A percentile compares a stretch with the other conserved stretches of the same genome.
Evolutionary conservation across 1,140 invertebrate genomes (phyloP).

Genomic region (Himalopsyche phryganea): DNA sequence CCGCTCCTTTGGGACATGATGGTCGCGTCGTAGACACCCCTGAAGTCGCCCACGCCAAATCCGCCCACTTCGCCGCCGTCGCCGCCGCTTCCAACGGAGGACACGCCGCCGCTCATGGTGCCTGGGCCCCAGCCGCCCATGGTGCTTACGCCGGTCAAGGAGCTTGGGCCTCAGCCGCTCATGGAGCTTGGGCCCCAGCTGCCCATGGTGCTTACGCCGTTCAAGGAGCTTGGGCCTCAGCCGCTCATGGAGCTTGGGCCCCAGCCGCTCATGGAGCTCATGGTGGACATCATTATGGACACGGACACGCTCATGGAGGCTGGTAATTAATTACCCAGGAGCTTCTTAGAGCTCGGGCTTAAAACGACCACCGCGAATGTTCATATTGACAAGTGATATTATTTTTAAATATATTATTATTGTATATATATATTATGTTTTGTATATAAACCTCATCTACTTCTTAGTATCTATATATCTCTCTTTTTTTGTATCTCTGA

Average conservation of each 20-base stretch:
- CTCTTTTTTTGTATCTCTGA: too few species aligned
- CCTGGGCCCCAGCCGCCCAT: background rate
- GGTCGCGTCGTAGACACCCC: constrained; percentile 46
- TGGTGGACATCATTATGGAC: background rate
- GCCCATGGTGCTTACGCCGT: constrained; percentile 23
- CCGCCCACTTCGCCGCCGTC: constrained; percentile 46
- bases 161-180: background rate
- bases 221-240: constrained; percentile 48
- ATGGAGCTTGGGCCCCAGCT: background rate
- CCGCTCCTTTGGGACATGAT: constrained; percentile 4
- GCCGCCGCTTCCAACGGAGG: constrained; percentile 41
- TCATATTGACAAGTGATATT: too few species aligned
- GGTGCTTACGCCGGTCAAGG: constrained; percentile 1
- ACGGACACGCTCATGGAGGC: too few species aligned
- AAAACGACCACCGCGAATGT: too few species aligned
- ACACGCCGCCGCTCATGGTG: too few species aligned
- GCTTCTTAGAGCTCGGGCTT: too few species aligned
- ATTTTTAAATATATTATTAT: too few species aligned
- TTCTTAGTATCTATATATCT: too few species aligned
- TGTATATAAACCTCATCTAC: too few species aligned
- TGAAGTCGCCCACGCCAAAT: constrained; percentile 47
- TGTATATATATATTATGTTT: too few species aligned
- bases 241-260: constrained; percentile 46
- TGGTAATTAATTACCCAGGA: too few species aligned
- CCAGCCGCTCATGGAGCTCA: constrained; percentile 35